phyloP scores from a whole-genome alignment of 2,797 vertebrate species.

The Brachymystax lenok region DNA sequence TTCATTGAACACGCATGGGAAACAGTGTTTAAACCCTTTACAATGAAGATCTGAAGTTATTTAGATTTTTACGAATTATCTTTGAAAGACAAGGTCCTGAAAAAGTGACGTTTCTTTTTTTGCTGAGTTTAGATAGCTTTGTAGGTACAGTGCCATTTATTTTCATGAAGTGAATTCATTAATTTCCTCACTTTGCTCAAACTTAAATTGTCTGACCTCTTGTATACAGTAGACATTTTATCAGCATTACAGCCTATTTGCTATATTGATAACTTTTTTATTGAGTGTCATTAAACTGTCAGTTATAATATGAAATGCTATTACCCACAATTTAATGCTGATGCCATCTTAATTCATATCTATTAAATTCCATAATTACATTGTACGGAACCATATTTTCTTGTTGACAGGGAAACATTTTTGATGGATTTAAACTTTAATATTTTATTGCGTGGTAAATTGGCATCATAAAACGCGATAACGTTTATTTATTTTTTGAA shows the following conservation, averaged over 20 bases:
- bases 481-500: neutral
- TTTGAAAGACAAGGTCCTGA: no score
- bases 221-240: slow-evolving; percentile 22
- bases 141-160: slow-evolving; percentile 44
- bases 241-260: slow-evolving; percentile 1
- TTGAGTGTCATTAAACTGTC: neutral
- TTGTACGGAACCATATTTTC: neutral
- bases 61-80: no score
- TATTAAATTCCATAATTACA: neutral
- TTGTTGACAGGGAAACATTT: neutral
- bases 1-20: no score
- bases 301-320: neutral
- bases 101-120: no score
- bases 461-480: neutral
- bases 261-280: slow-evolving; percentile 23
- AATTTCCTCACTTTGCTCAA: neutral
- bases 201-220: slow-evolving; percentile 45
- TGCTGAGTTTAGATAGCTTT: slow-evolving; percentile 9
- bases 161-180: slow-evolving; percentile 45
- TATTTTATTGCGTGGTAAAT: neutral
- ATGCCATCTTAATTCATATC: slow-evolving; percentile 1
- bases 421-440: neutral
- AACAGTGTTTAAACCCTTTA: no score
- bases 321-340: neutral
- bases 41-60: no score